Evolutionary conservation across 2,113 vertebrate species (phyloP).

Genomic region (Bubalus kerabau): DNA sequence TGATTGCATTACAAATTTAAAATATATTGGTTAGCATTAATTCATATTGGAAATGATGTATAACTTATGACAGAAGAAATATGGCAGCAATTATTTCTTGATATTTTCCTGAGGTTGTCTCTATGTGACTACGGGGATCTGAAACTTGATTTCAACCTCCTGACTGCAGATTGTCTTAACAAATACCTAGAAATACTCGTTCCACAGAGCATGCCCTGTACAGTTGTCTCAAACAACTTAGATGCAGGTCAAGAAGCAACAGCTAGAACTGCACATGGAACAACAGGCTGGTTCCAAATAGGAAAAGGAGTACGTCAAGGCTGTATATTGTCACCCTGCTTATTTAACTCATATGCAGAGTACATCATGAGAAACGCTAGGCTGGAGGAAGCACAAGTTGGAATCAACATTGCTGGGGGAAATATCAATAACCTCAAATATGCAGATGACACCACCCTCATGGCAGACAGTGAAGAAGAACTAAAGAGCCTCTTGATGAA

Average conservation of each 20-base stretch:
- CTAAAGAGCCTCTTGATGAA: not conserved
- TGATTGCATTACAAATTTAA: not conserved
- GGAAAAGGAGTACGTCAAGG: rapidly evolving
- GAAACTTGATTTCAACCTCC: not conserved
- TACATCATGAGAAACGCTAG: not conserved
- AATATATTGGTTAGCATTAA: not conserved
- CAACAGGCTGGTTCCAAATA: not conserved
- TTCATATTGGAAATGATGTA: not conserved
- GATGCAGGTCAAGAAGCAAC: not conserved
- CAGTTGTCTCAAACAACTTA: not conserved
- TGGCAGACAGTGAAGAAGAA: not conserved
- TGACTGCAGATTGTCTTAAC: not conserved
- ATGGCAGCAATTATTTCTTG: not conserved
- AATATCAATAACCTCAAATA: not conserved
- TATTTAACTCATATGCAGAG: not conserved
- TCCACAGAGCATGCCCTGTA: not conserved
- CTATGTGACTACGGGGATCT: not conserved
- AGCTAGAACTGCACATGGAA: not conserved
- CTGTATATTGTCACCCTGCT: not conserved
- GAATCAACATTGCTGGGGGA: not conserved
- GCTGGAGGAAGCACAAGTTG: not conserved
- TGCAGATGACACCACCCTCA: not conserved
- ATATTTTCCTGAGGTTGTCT: not conserved
- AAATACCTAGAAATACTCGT: not conserved
- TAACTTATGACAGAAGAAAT: not conserved